A percentile compares a stretch with the other conserved stretches of the same genome.
phyloP scores from a whole-genome alignment of 2,888 invertebrate species.

The Ichneumon xanthorius region DNA sequence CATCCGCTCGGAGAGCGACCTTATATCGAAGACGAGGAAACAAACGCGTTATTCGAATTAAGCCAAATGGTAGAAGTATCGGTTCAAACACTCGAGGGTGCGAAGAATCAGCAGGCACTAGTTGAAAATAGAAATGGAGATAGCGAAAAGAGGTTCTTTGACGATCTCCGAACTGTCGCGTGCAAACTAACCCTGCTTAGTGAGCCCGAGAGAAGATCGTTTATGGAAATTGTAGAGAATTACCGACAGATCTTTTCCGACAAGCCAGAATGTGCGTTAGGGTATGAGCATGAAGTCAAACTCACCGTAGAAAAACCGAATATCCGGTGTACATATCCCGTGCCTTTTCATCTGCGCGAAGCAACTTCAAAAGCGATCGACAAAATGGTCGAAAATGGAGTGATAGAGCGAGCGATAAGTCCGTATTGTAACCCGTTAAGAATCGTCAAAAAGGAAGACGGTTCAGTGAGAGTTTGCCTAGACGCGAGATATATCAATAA shows the following conservation, averaged over 20 bases:
- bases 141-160: neutral
- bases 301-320: conserved; percentile 19
- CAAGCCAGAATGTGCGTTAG: conserved; percentile 67
- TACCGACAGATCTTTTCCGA: conserved; percentile 67
- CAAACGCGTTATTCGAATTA: no score
- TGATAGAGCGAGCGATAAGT: conserved; percentile 73
- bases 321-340: conserved; percentile 73
- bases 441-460: conserved; percentile 75
- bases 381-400: conserved; percentile 72
- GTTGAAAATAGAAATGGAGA: neutral
- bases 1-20: no score
- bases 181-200: conserved; percentile 6
- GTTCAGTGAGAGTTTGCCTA: conserved; percentile 74
- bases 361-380: conserved; percentile 72
- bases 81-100: neutral
- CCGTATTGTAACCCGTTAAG: conserved; percentile 75
- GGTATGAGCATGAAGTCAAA: no score
- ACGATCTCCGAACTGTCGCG: conserved; percentile 7
- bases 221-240: neutral
- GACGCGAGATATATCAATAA: conserved; percentile 76
- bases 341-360: conserved; percentile 73
- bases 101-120: neutral
- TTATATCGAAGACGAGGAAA: no score
- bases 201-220: neutral
- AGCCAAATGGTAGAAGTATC: no score